Evolutionary conservation across 2,113 vertebrate species (phyloP), one percentile per base, ranked within the genome.

Genomic region (Shinisaurus crocodilurus): DNA sequence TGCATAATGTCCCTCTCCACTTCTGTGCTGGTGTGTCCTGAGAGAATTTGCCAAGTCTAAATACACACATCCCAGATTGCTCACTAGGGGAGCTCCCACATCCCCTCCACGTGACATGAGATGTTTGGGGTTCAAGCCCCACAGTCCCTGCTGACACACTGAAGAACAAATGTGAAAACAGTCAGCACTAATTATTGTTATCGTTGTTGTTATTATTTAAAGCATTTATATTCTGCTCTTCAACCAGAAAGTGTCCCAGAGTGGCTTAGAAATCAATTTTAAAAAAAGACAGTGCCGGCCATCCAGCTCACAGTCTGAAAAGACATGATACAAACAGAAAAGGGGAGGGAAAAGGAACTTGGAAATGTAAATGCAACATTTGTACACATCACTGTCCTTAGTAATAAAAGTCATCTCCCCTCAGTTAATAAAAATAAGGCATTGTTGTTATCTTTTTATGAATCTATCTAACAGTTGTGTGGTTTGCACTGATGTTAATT

Each of bases 111-210:
- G 34, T 34, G 50, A 3, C n/a, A 82, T 63, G 37, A 82, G n/a
- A n/a, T 40, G n/a, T 27, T 57, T 40, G 43, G 34, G 23, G 8
- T 37, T 9, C 54, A 40, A 10, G 23, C n/a, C 37, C 8, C 25
- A 37, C 23, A 37, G 9, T 29, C 57, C 45, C 16, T 81, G 48
- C 57, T 40, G 20, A 82, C 29, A 63, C 23, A n/a, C 20, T 82
- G n/a, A 83, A 83, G 81, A 23, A 65, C n/a, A 63, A 83, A 63
- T 65, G 54, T 83, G 57, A 63, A 83, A 83, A 37, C 80, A 57
- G n/a, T 37, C 18, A 63, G 60, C 12, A 13, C 12, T 63, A 63
- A 63, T 5, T 20, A 63, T 63, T 13, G 10, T 63, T 63, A 7
- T 48, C 7, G 7, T 60, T 60, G 12, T 16, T 16, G 13, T 60